These are phyloP conservation scores for Heterohyrax brucei DNA, from an alignment of 2,797 vertebrate genomes.

Conservation along the genomic window DNA sequence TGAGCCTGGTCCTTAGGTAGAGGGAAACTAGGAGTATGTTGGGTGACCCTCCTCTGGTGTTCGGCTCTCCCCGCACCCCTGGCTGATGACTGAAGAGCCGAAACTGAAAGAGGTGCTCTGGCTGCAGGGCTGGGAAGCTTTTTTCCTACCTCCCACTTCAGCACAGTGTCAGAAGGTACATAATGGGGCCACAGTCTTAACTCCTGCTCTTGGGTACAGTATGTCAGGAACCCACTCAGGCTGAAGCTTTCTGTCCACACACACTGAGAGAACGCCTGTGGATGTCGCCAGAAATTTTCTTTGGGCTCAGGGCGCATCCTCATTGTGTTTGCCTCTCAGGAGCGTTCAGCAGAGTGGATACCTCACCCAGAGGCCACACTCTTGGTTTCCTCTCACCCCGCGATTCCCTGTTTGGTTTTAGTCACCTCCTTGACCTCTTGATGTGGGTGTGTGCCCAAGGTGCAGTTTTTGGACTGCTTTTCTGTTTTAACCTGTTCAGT, in stretches of 20 bases:
- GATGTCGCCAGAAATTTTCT: not conserved
- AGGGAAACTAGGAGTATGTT: accelerated
- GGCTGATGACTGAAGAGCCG: not conserved
- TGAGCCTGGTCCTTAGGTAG: not conserved
- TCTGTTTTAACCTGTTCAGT: not conserved
- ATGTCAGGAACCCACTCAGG: not conserved
- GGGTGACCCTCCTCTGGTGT: not conserved
- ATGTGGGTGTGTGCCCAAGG: not conserved
- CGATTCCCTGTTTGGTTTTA: no score
- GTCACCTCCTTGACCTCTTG: no score
- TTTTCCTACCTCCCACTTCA: not conserved
- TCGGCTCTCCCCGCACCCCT: accelerated
- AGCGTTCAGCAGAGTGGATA: accelerated
- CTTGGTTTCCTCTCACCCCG: accelerated
- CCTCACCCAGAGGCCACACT: not conserved
- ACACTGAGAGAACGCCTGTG: accelerated
- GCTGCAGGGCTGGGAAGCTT: not conserved
- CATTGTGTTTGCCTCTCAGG: accelerated
- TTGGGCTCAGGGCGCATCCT: not conserved
- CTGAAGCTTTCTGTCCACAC: not conserved
- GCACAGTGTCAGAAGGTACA: not conserved
- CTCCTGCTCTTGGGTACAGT: accelerated
- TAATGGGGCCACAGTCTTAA: not conserved
- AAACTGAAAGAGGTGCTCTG: not conserved
- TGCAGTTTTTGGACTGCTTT: not conserved